Percentiles rank a stretch among this genome's conserved stretches.
Evolutionary conservation across 2,113 vertebrate species (phyloP).

Genomic region (Cyprinodon tularosa): DNA sequence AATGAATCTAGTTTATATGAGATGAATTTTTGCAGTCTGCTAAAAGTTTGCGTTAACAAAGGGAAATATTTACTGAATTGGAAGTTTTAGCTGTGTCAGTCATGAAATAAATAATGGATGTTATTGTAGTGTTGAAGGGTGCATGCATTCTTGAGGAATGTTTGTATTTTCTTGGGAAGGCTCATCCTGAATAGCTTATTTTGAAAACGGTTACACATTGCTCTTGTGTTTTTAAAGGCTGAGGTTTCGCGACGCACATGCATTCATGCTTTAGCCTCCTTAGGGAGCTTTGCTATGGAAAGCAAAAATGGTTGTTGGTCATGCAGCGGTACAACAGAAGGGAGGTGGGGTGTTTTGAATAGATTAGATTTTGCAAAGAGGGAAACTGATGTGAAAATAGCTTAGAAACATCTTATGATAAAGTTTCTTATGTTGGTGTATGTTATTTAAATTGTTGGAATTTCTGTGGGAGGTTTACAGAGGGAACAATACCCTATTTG

Average conservation of each 20-base stretch:
- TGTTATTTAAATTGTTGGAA: constrained; percentile 41
- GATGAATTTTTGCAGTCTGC: constrained; percentile 24
- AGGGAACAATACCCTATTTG: constrained; percentile 18
- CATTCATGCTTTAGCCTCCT: constrained; percentile 61
- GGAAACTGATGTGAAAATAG: constrained; percentile 54
- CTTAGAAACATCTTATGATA: constrained; percentile 59
- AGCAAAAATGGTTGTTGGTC: constrained; percentile 67
- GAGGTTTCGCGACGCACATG: constrained; percentile 68
- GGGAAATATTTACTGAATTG: constrained; percentile 32
- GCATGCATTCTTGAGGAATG: constrained; percentile 18
- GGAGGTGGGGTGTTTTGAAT: constrained; percentile 58
- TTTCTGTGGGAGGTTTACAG: constrained; percentile 34
- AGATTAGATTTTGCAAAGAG: constrained; percentile 49
- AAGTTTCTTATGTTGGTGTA: constrained; percentile 40
- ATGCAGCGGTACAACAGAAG: constrained; percentile 32
- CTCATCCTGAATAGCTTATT: constrained; percentile 47
- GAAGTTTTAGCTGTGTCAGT: constrained; percentile 13
- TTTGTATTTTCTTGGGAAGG: constrained; percentile 37
- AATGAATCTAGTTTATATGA: constrained; percentile 49
- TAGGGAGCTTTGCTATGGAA: constrained; percentile 69
- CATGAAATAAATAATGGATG: constrained; percentile 35
- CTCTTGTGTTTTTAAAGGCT: constrained; percentile 72
- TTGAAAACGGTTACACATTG: constrained; percentile 57
- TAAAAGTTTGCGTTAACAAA: constrained; percentile 19
- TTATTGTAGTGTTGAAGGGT: constrained; percentile 18